A percentile compares a stretch with the other conserved stretches of the same genome.
These are phyloP conservation scores for Xestia ashworthii DNA, from an alignment of 2,888 invertebrate species.

Conservation along the genomic window DNA sequence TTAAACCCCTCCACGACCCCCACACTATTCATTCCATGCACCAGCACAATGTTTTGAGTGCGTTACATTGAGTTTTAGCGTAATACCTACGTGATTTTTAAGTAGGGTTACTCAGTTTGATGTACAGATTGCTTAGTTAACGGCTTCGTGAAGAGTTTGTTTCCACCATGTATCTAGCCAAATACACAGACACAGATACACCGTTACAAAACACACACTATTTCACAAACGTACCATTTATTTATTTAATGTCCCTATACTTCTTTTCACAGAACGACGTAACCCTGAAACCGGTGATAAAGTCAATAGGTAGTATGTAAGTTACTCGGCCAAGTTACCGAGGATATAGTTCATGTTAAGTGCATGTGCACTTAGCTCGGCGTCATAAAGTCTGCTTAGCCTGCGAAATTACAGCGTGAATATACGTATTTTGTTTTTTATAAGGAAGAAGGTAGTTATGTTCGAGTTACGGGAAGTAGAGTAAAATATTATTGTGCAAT, in stretches of 20 bases:
- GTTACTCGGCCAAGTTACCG: slow-evolving; percentile 18
- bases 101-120: too few relatives aligned
- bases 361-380: slow-evolving; percentile 54
- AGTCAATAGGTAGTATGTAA: slow-evolving; percentile 18
- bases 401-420: slow-evolving; percentile 26
- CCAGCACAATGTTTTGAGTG: too few relatives aligned
- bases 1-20: too few relatives aligned
- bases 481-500: not conserved
- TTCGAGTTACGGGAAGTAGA: not conserved
- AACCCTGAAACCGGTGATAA: slow-evolving; percentile 21
- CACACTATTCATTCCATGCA: too few relatives aligned
- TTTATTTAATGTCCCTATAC: not conserved
- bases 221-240: not conserved
- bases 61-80: too few relatives aligned
- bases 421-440: slow-evolving; percentile 14
- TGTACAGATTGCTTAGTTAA: too few relatives aligned
- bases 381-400: slow-evolving; percentile 41
- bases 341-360: slow-evolving; percentile 40
- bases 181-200: too few relatives aligned
- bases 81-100: too few relatives aligned
- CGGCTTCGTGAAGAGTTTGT: too few relatives aligned
- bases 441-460: not conserved
- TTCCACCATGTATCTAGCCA: too few relatives aligned
- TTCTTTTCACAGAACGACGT: not conserved
- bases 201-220: too few relatives aligned